Evolutionary conservation across 92 coral and sea anemone genomes (phyloP), one percentile per base, ranked within the genome.

Genomic region (Pocillopora meandrina): DNA sequence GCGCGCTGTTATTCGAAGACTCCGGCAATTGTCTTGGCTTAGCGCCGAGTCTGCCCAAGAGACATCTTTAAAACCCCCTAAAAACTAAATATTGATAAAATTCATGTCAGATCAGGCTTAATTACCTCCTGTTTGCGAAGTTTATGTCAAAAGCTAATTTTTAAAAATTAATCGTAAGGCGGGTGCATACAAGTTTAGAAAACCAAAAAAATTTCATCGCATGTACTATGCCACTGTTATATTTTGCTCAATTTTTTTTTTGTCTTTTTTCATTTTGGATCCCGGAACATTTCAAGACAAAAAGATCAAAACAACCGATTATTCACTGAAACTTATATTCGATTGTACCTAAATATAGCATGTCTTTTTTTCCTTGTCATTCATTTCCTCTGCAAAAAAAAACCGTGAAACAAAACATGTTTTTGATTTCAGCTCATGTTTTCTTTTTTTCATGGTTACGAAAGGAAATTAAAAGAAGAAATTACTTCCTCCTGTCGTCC

Each of bases 331-430:
- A 16, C n/a, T 62, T 3, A 78, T 42, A n/a, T 63, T 42, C 35
- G 12, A 11, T 18, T 7, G 59, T 64, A 36, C n/a, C 72, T 34
- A 36, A 47, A 78, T 78, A 33, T 71, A 61, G 20, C 56, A 19
- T 74, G 10, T 20, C 49, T 63, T 12, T 70, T 12, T 77, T 42
- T 60, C 59, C 21, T 47, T 64, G 61, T 36, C n/a, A 47, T 49
- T 78, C 31, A 61, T 62, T 78, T 78, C 82, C 72, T 62, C 12
- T 42, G 63, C 19, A 10, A 16, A 35, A 13, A 17, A 42, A 26
- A 3, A 42, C 23, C 73, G 74, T 79, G 62, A 65, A 65, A 20
- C 47, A 9, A 35, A 64, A 64, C 83, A 79, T 36, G 83, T 19
- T 65, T 65, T 12, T 31, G 56, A 55, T 59, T 76, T 60, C 68